Evolutionary conservation across 2,888 invertebrate genomes (phyloP).

Genomic region (Notodonta ziczac): DNA sequence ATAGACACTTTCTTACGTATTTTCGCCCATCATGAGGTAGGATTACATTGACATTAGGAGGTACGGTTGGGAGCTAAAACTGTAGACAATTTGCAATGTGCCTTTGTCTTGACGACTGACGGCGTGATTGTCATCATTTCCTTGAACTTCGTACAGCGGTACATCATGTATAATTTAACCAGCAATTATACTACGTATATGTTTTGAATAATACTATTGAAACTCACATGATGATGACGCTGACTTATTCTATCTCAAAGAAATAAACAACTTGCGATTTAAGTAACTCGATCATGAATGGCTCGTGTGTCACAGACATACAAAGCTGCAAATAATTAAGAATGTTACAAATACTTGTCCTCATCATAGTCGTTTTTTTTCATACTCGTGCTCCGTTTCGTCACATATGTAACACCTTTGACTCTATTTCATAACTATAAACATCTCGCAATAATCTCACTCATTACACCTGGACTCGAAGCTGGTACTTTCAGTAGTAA

Average conservation of each 20-base stretch:
- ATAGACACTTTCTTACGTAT: no score
- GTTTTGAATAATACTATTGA: slow-evolving; percentile 15
- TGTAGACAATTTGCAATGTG: slow-evolving; percentile 5
- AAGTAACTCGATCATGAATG: no score
- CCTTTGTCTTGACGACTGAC: slow-evolving; percentile 7
- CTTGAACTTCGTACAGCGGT: slow-evolving; percentile 49
- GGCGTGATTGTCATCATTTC: slow-evolving; percentile 22
- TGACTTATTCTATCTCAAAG: no score
- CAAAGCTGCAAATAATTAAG: no score
- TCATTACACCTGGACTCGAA: background rate
- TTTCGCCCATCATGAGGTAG: no score
- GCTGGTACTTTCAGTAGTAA: background rate
- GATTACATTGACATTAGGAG: background rate
- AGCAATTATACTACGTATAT: slow-evolving; percentile 27
- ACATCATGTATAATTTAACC: slow-evolving; percentile 32
- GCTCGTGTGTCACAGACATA: no score
- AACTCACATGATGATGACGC: slow-evolving; percentile 11
- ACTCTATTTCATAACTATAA: no score
- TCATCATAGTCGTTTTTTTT: no score
- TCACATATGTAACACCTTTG: no score
- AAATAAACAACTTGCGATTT: no score
- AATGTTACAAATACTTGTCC: no score
- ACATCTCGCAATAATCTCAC: slow-evolving; percentile 6
- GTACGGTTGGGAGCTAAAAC: slow-evolving; percentile 15
- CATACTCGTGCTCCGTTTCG: no score